These are phyloP conservation scores for Caerostris extrusa DNA, from an alignment of 1,140 invertebrate genomes.

Conservation along the genomic window DNA sequence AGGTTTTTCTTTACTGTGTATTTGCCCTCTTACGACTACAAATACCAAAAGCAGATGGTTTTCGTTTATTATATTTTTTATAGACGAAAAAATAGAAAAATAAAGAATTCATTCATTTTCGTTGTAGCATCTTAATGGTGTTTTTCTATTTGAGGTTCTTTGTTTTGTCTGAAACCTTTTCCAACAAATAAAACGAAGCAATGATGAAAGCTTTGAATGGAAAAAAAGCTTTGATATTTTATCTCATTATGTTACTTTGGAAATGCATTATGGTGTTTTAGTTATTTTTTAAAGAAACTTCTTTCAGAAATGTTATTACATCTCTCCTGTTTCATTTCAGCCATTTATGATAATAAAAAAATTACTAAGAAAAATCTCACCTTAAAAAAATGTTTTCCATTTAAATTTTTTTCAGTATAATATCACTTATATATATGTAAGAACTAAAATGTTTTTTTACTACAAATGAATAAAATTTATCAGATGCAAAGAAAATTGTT, in stretches of 20 bases:
- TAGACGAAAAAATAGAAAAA: no score
- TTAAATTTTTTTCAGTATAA: background rate
- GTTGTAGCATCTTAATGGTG: no score
- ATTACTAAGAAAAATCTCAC: background rate
- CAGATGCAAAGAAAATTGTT: no score
- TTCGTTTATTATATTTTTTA: background rate
- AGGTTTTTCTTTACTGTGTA: background rate
- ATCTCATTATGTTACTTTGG: slow-evolving; percentile 26
- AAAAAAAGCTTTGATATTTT: background rate
- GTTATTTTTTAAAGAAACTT: background rate
- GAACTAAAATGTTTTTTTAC: no score
- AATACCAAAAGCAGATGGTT: background rate
- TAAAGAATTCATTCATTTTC: no score
- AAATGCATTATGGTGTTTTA: background rate
- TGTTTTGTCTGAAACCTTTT: background rate
- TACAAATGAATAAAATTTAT: no score
- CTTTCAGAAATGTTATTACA: background rate
- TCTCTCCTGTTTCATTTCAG: background rate
- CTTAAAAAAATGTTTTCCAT: background rate
- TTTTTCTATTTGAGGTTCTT: background rate
- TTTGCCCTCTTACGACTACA: background rate
- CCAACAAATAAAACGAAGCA: background rate
- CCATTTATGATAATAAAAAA: background rate
- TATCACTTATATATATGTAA: background rate
- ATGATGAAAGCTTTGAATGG: background rate